These are phyloP conservation scores for Conops quadrifasciatus DNA, from an alignment of 2,888 invertebrate species.

Conservation along the genomic window DNA sequence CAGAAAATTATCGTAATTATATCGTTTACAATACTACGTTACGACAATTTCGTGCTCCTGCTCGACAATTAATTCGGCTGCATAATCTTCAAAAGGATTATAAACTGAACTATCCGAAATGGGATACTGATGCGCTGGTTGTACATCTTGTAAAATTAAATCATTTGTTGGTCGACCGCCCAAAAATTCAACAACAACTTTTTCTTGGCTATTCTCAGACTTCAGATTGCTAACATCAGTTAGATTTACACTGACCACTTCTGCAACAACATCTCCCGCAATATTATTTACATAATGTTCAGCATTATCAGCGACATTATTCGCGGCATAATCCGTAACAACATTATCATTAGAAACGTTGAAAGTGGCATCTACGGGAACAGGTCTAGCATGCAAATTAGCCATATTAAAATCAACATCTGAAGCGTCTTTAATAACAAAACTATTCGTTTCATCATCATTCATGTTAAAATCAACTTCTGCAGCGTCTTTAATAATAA, in stretches of 20 bases:
- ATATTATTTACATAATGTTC: neutral
- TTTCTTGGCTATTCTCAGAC: slow-evolving; percentile 4
- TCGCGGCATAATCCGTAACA: neutral
- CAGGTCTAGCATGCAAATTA: too few species aligned
- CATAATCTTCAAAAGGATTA: slow-evolving; percentile 28
- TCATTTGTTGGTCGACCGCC: slow-evolving; percentile 17
- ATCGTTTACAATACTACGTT: slow-evolving; percentile 40
- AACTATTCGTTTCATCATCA: too few species aligned
- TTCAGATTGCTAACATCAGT: slow-evolving; percentile 1
- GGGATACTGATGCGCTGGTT: slow-evolving; percentile 11
- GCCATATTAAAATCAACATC: too few species aligned
- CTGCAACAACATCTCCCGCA: neutral
- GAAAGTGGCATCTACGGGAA: too few species aligned
- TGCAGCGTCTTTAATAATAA: too few species aligned
- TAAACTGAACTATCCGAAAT: neutral
- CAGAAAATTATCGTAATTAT: slow-evolving; percentile 41
- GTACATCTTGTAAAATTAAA: slow-evolving; percentile 7
- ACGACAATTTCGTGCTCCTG: slow-evolving; percentile 47
- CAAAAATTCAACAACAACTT: slow-evolving; percentile 28
- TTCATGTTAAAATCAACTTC: too few species aligned
- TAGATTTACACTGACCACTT: neutral
- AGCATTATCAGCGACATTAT: neutral
- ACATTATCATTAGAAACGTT: too few species aligned
- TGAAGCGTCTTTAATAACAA: too few species aligned
- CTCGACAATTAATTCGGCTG: slow-evolving; percentile 39